Percentiles rank a stretch among this genome's conserved stretches.
These are phyloP conservation scores for Phoxinus phoxinus DNA, from an alignment of 2,113 vertebrate species.

Conservation along the genomic window DNA sequence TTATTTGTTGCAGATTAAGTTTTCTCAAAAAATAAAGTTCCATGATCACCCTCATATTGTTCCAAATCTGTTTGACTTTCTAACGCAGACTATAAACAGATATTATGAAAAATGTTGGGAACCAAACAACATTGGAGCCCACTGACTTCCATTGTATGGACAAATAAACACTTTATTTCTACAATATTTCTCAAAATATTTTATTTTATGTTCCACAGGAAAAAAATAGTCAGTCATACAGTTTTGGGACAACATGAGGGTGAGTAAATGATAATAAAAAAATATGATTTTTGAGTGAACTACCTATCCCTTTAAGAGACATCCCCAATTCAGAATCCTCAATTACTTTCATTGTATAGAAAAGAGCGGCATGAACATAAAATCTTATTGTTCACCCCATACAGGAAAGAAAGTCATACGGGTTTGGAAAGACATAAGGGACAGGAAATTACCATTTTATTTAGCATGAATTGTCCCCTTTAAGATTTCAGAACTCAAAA, in stretches of 20 bases:
- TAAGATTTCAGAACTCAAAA: constrained; percentile 2
- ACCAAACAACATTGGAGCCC: not conserved
- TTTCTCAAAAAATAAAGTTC: not conserved
- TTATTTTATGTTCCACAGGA: not conserved
- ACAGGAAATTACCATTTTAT: not conserved
- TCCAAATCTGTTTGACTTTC: not conserved
- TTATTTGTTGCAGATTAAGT: not conserved
- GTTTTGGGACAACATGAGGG: too few relatives aligned
- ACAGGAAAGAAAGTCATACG: not conserved
- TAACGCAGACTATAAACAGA: not conserved
- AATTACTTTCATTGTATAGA: not conserved
- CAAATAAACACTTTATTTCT: too few relatives aligned
- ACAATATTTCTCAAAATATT: not conserved
- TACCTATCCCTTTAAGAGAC: not conserved
- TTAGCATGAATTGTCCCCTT: not conserved
- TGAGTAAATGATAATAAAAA: too few relatives aligned
- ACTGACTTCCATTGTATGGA: too few relatives aligned
- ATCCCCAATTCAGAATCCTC: too few relatives aligned
- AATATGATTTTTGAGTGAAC: too few relatives aligned
- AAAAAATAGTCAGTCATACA: too few relatives aligned
- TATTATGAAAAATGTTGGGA: too few relatives aligned
- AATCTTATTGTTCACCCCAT: not conserved
- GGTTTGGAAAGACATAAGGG: not conserved
- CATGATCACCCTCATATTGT: not conserved
- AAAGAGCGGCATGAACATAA: not conserved